Base-by-base conservation (phyloP, 2,797 vertebrate genomes). In the Champsocephalus esox region DNA sequence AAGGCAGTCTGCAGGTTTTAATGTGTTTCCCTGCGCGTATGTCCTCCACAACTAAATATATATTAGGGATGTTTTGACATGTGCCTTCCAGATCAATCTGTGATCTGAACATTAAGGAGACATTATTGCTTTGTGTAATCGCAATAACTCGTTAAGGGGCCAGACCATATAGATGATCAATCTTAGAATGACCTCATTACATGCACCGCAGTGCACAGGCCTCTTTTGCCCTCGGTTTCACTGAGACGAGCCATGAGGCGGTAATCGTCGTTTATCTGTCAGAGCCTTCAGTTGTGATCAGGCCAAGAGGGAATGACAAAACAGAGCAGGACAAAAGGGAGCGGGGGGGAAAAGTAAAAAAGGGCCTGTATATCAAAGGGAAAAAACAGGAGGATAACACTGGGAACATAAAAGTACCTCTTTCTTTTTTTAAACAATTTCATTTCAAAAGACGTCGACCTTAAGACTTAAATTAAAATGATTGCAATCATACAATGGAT, bases 131-230 rank as follows among this genome's bases (percentile, higher is more conserved):
- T 68, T 51, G 59, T 81, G 72, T 75, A 70, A 84, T 63, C 73
- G 45, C 70, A 81, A 89, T 84, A 85, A 73, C 60, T 78, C 19
- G 19, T 80, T 82, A 82, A 75, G 64, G 46, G 48, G 45, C 57
- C 55, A 21, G 38, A 68, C 50, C 71, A n/a, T 86, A 87, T 62
- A 73, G 77, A 75, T 72, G 86, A 90, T 91, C 87, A 81, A 86
- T 92, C 64, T 75, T 70, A 82, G 57, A 89, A 85, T 84, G 77
- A 83, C 66, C 86, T 87, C 83, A 89, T 92, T 84, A 89, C 49
- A 88, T 92, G 89, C 87, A 76, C 77, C 21, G 19, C 85, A 71
- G 84, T 78, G 84, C 80, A 34, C 75, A 14, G 52, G 58, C 65
- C 75, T 74, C 65, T 68, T 67, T 75, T 65, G 66, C 67, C 65